These are phyloP conservation scores for Rhaphigaster nebulosa DNA, from an alignment of 2,888 invertebrate species.

Conservation along the genomic window DNA sequence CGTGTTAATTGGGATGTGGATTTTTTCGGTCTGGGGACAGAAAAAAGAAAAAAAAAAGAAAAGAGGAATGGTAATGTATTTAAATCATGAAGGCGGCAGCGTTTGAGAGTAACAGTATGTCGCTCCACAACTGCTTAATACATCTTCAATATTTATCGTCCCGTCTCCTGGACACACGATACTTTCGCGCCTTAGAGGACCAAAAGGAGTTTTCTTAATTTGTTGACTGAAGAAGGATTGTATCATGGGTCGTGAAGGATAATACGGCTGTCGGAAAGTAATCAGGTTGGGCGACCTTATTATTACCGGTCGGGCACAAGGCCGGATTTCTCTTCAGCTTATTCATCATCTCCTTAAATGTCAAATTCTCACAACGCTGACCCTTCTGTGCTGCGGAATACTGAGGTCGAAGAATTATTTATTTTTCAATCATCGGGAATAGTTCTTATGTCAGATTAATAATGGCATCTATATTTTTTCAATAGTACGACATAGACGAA, in stretches of 20 bases:
- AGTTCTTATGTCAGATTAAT: not conserved
- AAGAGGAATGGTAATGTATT: slow-evolving; percentile 41
- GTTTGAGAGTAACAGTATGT: slow-evolving; percentile 26
- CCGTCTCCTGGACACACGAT: not conserved
- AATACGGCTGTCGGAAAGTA: not conserved
- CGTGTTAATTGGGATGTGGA: slow-evolving; percentile 47
- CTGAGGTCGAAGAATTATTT: not conserved
- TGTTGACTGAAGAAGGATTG: not conserved
- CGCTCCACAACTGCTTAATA: slow-evolving; percentile 5
- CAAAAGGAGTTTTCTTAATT: not conserved
- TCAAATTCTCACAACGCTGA: slow-evolving; percentile 27
- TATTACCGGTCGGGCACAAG: slow-evolving; percentile 1
- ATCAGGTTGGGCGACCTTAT: slow-evolving; percentile 39
- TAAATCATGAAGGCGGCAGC: slow-evolving; percentile 30
- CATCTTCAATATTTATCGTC: slow-evolving; percentile 20
- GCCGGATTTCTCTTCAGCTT: slow-evolving; percentile 23
- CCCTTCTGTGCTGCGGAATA: not conserved
- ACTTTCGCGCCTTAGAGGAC: not conserved
- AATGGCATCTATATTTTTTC: not conserved
- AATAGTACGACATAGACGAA: too few species aligned
- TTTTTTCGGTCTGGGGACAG: not conserved
- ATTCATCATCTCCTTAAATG: slow-evolving; percentile 33
- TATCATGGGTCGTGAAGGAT: not conserved
- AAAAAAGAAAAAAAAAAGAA: not conserved
- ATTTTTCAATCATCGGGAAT: not conserved